A percentile compares a stretch with the other conserved stretches of the same genome.
Conservation (phyloP, 2,797 vertebrate species). For the Micromesistius poutassou region DNA sequence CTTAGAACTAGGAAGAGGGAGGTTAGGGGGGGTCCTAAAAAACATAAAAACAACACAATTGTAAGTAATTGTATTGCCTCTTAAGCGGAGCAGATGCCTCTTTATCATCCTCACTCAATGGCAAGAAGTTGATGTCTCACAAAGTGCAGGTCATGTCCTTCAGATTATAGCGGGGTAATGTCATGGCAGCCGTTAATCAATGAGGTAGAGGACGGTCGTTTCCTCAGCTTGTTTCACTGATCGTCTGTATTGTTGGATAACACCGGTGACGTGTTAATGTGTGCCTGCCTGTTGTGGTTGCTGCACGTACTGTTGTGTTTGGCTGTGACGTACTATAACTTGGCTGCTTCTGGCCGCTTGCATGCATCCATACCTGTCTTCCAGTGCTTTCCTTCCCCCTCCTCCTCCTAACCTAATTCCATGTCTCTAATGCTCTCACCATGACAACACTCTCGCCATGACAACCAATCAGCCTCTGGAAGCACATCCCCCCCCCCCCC, state of each 20-base stretch:
- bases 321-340: constrained; percentile 13
- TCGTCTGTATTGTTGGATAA: constrained; percentile 8
- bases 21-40: background rate
- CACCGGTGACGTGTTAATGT: background rate
- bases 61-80: background rate
- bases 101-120: background rate
- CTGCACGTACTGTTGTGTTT: constrained; percentile 39
- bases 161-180: background rate
- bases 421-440: constrained; percentile 52
- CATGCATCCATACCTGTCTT: constrained; percentile 36
- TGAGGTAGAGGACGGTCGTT: background rate
- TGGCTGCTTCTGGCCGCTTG: constrained; percentile 26
- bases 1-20: background rate
- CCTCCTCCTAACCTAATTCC: constrained; percentile 57
- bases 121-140: background rate
- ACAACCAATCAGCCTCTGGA: constrained; percentile 80
- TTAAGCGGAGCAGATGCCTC: background rate
- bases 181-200: background rate
- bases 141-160: background rate
- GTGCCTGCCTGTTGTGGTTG: constrained; percentile 13
- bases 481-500: constrained; percentile 53
- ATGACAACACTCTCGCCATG: constrained; percentile 68
- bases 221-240: background rate
- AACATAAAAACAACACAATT: background rate
- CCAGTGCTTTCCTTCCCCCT: constrained; percentile 17